phyloP scores from a whole-genome alignment of 2,113 vertebrate species.

The Haemorhous mexicanus region DNA sequence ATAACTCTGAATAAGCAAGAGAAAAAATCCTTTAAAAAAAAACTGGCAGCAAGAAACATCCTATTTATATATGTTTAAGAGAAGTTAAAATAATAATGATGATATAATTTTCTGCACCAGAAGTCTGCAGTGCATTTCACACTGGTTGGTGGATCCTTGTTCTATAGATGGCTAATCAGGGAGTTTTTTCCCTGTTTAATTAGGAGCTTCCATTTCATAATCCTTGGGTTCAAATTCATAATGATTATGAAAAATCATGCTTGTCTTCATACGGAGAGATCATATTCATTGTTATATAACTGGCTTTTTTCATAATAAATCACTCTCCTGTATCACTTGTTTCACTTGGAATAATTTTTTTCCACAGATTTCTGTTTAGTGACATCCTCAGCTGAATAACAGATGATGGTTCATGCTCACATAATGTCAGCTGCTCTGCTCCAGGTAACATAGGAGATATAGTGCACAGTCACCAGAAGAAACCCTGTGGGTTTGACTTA shows the following conservation, averaged over 20 bases:
- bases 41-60: neutral
- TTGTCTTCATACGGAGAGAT: neutral
- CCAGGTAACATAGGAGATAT: neutral
- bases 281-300: neutral
- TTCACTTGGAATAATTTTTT: neutral
- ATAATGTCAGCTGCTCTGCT: neutral
- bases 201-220: neutral
- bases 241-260: neutral
- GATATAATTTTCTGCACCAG: conserved; percentile 1
- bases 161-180: neutral
- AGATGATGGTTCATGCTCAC: neutral
- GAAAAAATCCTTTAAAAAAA: neutral
- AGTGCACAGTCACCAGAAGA: neutral
- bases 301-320: neutral
- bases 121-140: neutral
- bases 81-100: neutral
- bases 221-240: neutral
- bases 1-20: conserved; percentile 4
- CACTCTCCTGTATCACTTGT: neutral
- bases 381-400: neutral
- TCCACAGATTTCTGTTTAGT: neutral
- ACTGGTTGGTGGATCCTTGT: neutral
- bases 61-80: neutral
- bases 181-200: neutral
- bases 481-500: neutral